Base-by-base conservation (phyloP, 2,797 vertebrate species). In the Xerus rutilus region DNA sequence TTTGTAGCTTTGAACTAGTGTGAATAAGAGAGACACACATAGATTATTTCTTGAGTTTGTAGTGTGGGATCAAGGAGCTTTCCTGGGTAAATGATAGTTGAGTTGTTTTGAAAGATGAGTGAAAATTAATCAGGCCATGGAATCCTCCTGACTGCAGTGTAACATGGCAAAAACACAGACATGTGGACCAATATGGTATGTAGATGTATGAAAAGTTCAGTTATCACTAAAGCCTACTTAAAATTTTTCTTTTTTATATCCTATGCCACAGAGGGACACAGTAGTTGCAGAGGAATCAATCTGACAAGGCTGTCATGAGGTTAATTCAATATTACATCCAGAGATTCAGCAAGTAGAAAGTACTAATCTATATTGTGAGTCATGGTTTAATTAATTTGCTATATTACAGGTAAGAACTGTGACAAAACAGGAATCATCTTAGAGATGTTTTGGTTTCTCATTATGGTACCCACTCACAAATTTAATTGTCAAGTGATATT, bases 371-470 rank as follows among this genome's bases (percentile, higher is more conserved):
- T 81, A 1, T 65, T 3, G 54, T 67, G 65, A 72, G 7, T 90
- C 32, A 70, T 13, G 9, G 64, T 77, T 78, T 74, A 91, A 94
- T 91, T 83, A 86, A 84, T 86, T 92, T 92, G 62, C 67, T 30
- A 23, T 39, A n/a, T 88, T 83, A 0, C 12, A 15, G 12, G 43
- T 65, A 21, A 93, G 43, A 90, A 47, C 3, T 84, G 35, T 64
- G 30, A 25, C 17, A 43, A 84, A 85, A 89, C 2, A 89, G 49
- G 30, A 45, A 6, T 35, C 15, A 54, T 28, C 21, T 85, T 43
- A 84, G 45, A 78, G 76, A 73, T 2, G 3, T 23, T 57, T 90
- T 82, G 39, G 2, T n/a, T 93, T 39, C 32, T 84, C 17, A 70
- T 43, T 35, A 74, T 39, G 62, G 13, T 21, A 45, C 10, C 32